These are phyloP conservation scores for Blastobasis adustella DNA, from an alignment of 2,888 invertebrate genomes.

Conservation along the genomic window DNA sequence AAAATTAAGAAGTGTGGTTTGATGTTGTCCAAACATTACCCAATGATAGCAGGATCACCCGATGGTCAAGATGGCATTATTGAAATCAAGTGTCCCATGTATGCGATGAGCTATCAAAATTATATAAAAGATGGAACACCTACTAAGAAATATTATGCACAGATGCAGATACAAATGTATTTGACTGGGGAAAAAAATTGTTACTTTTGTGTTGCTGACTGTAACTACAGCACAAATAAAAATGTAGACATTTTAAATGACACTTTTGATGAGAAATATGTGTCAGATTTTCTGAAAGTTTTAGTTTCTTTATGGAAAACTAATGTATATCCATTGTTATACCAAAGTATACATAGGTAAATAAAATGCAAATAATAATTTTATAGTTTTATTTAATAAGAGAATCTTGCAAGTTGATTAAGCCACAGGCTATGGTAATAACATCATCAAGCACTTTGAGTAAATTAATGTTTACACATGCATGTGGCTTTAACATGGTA, in stretches of 20 bases:
- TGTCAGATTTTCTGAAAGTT: conserved; percentile 3
- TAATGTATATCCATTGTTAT: conserved; percentile 15
- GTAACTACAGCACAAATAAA: conserved; percentile 11
- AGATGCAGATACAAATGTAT: conserved; percentile 19
- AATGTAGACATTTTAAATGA: conserved; percentile 11
- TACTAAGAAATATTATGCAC: conserved; percentile 14
- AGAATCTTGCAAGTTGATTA: neutral
- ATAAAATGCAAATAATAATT: neutral
- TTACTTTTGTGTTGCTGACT: conserved; percentile 18
- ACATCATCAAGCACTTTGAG: neutral
- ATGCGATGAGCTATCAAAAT: conserved; percentile 12
- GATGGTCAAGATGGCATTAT: conserved; percentile 19
- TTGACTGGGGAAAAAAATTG: conserved; percentile 10
- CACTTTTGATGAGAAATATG: conserved; percentile 7
- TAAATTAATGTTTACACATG: neutral
- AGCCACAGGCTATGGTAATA: conserved; percentile 2
- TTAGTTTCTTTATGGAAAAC: conserved; percentile 12
- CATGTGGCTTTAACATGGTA: conserved; percentile 18
- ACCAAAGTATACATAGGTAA: conserved; percentile 11
- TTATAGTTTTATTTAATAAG: neutral
- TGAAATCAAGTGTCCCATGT: conserved; percentile 18
- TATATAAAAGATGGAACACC: conserved; percentile 16
- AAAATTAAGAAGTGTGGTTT: conserved; percentile 20
- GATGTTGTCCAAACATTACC: conserved; percentile 13
- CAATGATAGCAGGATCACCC: conserved; percentile 23